A percentile compares a stretch with the other conserved stretches of the same genome.
Conservation (phyloP, 2,797 vertebrate species). For the Sorex maritimensis region DNA sequence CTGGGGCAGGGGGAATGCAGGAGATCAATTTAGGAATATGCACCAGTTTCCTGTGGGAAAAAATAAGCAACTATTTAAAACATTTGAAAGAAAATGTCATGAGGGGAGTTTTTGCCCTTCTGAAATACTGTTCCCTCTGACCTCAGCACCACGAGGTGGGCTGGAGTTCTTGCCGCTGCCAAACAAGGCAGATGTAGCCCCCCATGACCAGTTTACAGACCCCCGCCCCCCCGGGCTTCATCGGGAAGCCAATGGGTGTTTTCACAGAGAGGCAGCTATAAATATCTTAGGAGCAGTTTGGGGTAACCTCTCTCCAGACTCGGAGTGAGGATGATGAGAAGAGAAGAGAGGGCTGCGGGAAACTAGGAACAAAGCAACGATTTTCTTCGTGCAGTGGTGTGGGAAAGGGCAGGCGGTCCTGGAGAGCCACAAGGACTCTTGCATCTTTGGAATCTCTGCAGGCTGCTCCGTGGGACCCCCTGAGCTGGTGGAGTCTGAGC, state of each 20-base stretch:
- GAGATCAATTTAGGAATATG: conserved; percentile 53
- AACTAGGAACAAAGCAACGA: not conserved
- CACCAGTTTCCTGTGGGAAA: conserved; percentile 86
- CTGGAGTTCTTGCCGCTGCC: not conserved
- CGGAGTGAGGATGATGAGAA: not conserved
- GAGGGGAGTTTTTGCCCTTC: conserved; percentile 67
- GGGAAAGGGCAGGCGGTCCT: conserved; percentile 27
- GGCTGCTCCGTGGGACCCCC: not conserved
- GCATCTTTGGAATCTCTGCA: too few species aligned
- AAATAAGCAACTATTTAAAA: conserved; percentile 79
- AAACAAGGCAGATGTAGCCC: not conserved
- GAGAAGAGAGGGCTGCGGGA: not conserved
- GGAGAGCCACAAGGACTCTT: not conserved
- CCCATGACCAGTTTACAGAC: not conserved
- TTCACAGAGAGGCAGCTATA: not conserved
- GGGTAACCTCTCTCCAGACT: not conserved
- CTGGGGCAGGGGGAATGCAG: not conserved
- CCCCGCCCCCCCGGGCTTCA: not conserved
- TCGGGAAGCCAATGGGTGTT: not conserved
- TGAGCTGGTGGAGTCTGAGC: not conserved
- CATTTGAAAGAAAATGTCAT: conserved; percentile 68
- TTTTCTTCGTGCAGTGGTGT: not conserved
- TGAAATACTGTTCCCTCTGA: conserved; percentile 72
- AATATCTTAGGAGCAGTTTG: not conserved
- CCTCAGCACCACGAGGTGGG: conserved; percentile 46